Conservation (phyloP, 2,888 invertebrate species). For the Molorchus minor region DNA sequence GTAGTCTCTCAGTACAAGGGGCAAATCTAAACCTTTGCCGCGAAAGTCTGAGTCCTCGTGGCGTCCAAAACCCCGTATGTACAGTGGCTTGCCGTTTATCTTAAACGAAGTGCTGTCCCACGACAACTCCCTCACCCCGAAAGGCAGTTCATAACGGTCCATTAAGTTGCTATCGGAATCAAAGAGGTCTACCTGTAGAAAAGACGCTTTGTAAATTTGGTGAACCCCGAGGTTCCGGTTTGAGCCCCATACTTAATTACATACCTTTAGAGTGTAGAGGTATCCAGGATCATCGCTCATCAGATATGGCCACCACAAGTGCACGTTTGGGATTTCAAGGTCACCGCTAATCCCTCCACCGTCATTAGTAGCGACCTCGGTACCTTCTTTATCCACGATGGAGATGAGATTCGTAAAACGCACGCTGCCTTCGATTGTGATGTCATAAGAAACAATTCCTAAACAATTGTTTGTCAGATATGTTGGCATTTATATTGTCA, state of each 20-base stretch:
- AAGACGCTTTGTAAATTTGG: background rate
- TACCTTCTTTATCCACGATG: constrained; percentile 64
- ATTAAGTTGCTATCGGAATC: constrained; percentile 59
- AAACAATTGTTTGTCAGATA: background rate
- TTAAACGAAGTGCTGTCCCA: constrained; percentile 80
- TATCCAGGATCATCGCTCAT: constrained; percentile 85
- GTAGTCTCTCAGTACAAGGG: constrained; percentile 88
- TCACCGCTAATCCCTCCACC: constrained; percentile 63
- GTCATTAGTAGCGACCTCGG: constrained; percentile 65
- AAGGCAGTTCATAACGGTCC: constrained; percentile 84
- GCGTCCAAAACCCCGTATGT: constrained; percentile 91
- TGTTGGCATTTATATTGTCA: background rate
- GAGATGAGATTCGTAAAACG: constrained; percentile 19
- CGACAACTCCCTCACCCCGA: constrained; percentile 87
- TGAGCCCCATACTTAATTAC: too few species aligned
- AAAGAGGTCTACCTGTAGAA: constrained; percentile 36
- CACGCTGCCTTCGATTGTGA: constrained; percentile 25
- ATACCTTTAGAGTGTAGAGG: constrained; percentile 84
- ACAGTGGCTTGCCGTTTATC: constrained; percentile 85
- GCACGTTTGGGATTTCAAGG: constrained; percentile 74
- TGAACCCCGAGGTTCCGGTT: background rate
- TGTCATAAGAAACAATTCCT: constrained; percentile 31
- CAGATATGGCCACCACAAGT: constrained; percentile 92
- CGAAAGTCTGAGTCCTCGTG: constrained; percentile 94
- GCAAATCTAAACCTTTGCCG: constrained; percentile 91